These are phyloP conservation scores for Monopis laevigella DNA, from an alignment of 2,888 invertebrate genomes.

Conservation along the genomic window DNA sequence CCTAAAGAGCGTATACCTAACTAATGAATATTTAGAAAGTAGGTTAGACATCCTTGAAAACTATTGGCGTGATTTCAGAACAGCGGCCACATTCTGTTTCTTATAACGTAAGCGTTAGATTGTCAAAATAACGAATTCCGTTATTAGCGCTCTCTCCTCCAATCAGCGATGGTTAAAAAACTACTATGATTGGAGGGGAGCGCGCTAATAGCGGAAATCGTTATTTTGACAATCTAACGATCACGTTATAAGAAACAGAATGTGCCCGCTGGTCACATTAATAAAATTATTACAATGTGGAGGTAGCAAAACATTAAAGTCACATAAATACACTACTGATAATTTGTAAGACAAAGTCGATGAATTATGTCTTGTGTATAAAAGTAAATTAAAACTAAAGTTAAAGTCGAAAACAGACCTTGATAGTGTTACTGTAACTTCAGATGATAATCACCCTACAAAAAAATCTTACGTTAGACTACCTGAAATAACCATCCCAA, in stretches of 20 bases:
- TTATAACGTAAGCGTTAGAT: no score
- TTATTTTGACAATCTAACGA: no score
- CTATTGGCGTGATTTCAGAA: not conserved
- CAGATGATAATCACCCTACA: no score
- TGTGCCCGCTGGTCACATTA: no score
- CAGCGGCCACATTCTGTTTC: no score
- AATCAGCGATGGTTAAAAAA: no score
- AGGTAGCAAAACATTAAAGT: not conserved
- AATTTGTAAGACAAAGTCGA: not conserved
- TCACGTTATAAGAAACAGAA: no score
- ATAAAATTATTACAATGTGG: not conserved
- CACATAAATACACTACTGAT: not conserved
- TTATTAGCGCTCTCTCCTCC: no score
- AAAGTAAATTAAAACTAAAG: not conserved
- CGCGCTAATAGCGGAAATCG: no score
- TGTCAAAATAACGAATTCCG: no score
- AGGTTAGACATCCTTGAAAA: not conserved
- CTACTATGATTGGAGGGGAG: no score
- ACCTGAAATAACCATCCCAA: slow-evolving; percentile 1
- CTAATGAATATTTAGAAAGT: slow-evolving; percentile 8
- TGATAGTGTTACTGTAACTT: not conserved
- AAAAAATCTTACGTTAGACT: not conserved
- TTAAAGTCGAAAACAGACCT: not conserved
- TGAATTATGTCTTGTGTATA: not conserved
- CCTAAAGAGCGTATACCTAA: slow-evolving; percentile 14